Evolutionary conservation across 2,888 invertebrate genomes (phyloP).

Genomic region (Ormyrus thymus): DNA sequence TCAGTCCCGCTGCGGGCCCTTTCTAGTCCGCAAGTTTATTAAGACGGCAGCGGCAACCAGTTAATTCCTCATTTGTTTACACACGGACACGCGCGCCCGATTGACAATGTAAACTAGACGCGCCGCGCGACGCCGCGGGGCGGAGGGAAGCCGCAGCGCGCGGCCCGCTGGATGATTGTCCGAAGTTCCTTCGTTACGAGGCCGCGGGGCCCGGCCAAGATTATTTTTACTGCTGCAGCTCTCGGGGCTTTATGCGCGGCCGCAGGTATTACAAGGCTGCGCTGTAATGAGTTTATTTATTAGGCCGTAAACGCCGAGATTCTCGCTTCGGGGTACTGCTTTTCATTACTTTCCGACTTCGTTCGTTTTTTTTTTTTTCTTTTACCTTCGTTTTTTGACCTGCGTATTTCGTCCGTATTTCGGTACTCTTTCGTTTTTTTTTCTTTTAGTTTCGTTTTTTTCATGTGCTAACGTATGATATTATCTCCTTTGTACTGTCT

Average conservation of each 20-base stretch:
- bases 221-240: conserved; percentile 47
- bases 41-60: conserved; percentile 17
- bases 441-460: neutral
- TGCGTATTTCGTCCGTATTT: too few relatives aligned
- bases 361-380: too few relatives aligned
- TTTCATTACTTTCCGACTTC: neutral
- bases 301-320: conserved; percentile 19
- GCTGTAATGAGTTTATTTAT: conserved; percentile 48
- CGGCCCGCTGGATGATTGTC: neutral
- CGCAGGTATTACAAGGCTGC: conserved; percentile 4
- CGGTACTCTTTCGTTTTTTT: too few relatives aligned
- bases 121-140: neutral
- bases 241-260: neutral
- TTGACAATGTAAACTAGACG: conserved; percentile 9
- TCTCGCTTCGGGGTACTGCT: too few relatives aligned
- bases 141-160: too few relatives aligned
- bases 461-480: conserved; percentile 30
- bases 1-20: neutral
- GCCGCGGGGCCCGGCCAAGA: conserved; percentile 14
- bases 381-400: too few relatives aligned
- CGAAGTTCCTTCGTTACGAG: conserved; percentile 26
- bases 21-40: conserved; percentile 27
- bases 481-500: neutral
- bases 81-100: neutral
- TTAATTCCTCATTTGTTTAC: conserved; percentile 52